Conservation (phyloP, 2,888 invertebrate species). For the Acleris sparsana region DNA sequence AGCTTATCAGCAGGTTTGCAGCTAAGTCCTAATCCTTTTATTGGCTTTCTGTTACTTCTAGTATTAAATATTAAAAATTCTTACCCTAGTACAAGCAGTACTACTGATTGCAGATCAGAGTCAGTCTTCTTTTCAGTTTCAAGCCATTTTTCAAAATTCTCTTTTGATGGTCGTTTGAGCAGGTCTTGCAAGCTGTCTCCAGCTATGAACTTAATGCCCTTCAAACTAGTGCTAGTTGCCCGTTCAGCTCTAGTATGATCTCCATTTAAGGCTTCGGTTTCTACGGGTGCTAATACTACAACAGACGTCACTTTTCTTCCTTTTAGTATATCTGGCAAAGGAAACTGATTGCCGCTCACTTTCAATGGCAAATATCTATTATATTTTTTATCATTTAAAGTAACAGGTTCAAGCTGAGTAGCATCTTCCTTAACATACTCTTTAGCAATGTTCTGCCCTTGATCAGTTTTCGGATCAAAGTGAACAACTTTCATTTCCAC, state of each 20-base stretch:
- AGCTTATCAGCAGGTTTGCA: no score
- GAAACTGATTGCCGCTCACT: conserved; percentile 93
- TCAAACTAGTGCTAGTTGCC: conserved; percentile 81
- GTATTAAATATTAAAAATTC: conserved; percentile 45
- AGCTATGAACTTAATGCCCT: conserved; percentile 88
- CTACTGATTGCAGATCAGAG: conserved; percentile 90
- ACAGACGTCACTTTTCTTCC: conserved; percentile 92
- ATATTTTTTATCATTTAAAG: conserved; percentile 89
- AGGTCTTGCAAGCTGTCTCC: conserved; percentile 90
- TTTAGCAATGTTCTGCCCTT: conserved; percentile 88
- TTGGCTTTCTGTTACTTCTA: no score
- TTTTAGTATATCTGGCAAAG: conserved; percentile 89
- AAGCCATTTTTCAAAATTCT: conserved; percentile 92
- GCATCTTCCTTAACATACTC: conserved; percentile 89
- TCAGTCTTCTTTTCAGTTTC: conserved; percentile 89
- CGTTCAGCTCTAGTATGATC: conserved; percentile 81
- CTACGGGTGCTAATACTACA: conserved; percentile 92
- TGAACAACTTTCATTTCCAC: conserved; percentile 94
- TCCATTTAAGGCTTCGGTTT: conserved; percentile 84
- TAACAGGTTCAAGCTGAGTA: conserved; percentile 89
- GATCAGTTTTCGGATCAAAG: conserved; percentile 89
- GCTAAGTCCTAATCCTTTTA: no score
- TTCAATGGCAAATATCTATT: conserved; percentile 93
- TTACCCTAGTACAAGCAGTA: conserved; percentile 92
- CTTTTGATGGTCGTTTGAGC: conserved; percentile 88